Evolutionary conservation across 2,797 vertebrate genomes (phyloP), one percentile per base, ranked within the genome.

Genomic region (Clangula hyemalis): DNA sequence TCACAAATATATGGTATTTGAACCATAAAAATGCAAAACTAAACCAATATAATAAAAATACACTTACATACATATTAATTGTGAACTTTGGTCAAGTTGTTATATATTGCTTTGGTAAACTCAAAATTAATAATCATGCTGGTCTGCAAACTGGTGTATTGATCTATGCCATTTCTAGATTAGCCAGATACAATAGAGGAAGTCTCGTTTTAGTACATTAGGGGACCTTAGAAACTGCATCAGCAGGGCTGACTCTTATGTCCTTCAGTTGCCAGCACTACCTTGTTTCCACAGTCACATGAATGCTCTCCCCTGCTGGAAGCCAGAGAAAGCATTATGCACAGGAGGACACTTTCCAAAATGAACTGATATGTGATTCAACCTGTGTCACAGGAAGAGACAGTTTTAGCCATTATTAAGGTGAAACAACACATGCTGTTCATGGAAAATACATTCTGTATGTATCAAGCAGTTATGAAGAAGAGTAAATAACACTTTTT

Each of bases 11-110:
- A 96, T 38, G 88, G 61, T 75, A 89, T 89, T 72, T 83, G 68
- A 94, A 92, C 75, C 74, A 87, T 83, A 93, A 96, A 97, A 96
- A 93, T 81, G 76, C 69, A 95, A 96, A 84, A 69, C 28, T 92
- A 92, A 94, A 91, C 81, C 77, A 85, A 85, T 89, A 88, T 78
- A 92, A 94, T 86, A 89, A 89, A 93, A 96, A 85, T n/a, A 57
- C 13, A 79, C 94, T 89, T 95, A 93, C 38, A 92, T 86, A 94
- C 56, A 87, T 91, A 94, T 65, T 92, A 97, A 94, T 84, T 60
- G 75, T 79, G 39, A 95, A 85, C 79, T 92, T 91, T 32, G 41
- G 56, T 75, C 51, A 94, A 68, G 57, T 64, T 88, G 38, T 60
- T 92, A 57, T 56, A 81, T 53, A 77, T 93, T 80, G 22, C 41